phyloP scores from a whole-genome alignment of 1,140 invertebrate genomes.

The Plutomurus gul region DNA sequence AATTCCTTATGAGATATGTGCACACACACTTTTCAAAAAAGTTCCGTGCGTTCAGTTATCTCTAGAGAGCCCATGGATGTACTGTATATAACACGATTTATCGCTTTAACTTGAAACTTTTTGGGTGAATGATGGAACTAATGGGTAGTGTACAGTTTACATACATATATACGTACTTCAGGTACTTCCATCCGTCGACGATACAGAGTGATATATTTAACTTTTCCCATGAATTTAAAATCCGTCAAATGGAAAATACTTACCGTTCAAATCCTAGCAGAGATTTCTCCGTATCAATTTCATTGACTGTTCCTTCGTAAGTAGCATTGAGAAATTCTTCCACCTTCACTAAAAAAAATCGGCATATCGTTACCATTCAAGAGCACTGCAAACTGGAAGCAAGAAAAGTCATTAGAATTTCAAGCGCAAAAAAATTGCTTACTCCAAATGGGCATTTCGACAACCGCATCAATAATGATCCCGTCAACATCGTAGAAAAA shows the following conservation, averaged over 20 bases:
- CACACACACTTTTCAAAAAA: too few species aligned
- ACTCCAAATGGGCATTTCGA: conserved; percentile 50
- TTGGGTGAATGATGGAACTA: too few species aligned
- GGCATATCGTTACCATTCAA: neutral
- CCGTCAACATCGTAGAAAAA: conserved; percentile 49
- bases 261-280: neutral
- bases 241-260: too few species aligned
- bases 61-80: too few species aligned
- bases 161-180: too few species aligned
- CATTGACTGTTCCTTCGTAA: neutral
- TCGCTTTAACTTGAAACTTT: too few species aligned
- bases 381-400: neutral
- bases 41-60: too few species aligned
- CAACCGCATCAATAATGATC: conserved; percentile 49
- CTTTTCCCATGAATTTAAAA: neutral
- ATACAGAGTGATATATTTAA: neutral
- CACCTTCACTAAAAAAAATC: neutral
- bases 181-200: neutral
- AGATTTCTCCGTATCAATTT: neutral
- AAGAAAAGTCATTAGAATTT: neutral
- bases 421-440: neutral
- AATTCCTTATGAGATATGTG: too few species aligned
- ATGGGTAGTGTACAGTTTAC: too few species aligned
- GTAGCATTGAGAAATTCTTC: neutral
- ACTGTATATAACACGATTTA: too few species aligned